phyloP scores from a whole-genome alignment of 2,797 vertebrate genomes.

The Crocodylus rhombifer region DNA sequence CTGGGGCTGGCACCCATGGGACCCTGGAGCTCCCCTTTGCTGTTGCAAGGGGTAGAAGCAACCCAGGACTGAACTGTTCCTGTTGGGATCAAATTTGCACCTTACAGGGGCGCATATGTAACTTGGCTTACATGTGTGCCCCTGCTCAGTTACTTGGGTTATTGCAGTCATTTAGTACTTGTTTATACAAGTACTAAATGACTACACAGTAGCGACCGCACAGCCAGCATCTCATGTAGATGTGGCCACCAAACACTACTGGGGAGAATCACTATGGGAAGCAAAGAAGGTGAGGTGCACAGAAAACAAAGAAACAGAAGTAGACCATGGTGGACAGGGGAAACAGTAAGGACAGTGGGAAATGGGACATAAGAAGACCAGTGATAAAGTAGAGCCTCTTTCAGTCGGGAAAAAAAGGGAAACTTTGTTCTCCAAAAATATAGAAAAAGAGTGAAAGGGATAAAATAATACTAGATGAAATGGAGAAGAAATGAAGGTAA shows the following conservation, averaged over 20 bases:
- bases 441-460: not conserved
- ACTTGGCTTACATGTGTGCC: too few relatives aligned
- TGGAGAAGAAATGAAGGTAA: not conserved
- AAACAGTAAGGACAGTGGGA: not conserved
- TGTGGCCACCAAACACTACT: not conserved
- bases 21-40: too few relatives aligned
- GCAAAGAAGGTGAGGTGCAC: not conserved
- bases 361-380: not conserved
- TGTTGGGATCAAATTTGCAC: too few relatives aligned
- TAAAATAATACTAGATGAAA: not conserved
- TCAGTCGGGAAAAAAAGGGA: not conserved
- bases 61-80: too few relatives aligned
- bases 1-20: too few relatives aligned
- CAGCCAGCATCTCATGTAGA: too few relatives aligned
- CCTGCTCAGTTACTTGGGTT: too few relatives aligned
- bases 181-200: too few relatives aligned
- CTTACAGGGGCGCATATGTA: too few relatives aligned
- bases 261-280: not conserved
- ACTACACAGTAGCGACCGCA: too few relatives aligned
- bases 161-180: too few relatives aligned
- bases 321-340: not conserved
- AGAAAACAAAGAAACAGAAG: slow-evolving; percentile 12
- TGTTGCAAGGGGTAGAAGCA: too few relatives aligned
- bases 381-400: not conserved
- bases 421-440: not conserved